Conservation (phyloP, 2,888 invertebrate species). For the Uloborus plumipes region DNA sequence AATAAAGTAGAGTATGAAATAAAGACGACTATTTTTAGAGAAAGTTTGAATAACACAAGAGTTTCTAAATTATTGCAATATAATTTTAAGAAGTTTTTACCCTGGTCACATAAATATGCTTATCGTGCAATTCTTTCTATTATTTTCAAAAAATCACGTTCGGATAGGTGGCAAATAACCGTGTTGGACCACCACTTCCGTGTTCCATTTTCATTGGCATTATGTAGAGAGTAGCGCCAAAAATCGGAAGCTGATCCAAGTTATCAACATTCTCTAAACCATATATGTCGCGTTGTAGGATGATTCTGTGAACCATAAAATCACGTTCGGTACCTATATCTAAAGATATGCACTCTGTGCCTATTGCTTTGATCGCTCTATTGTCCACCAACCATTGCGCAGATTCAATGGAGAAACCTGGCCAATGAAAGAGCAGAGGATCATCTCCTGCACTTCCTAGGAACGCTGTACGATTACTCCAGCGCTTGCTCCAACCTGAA, state of each 20-base stretch:
- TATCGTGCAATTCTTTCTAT: neutral
- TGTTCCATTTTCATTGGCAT: conserved; percentile 78
- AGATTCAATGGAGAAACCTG: conserved; percentile 76
- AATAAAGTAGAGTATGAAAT: no score
- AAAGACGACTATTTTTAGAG: no score
- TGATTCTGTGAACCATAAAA: conserved; percentile 74
- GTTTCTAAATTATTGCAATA: no score
- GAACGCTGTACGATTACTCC: conserved; percentile 66
- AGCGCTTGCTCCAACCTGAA: conserved; percentile 71
- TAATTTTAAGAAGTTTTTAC: no score
- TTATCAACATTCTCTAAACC: conserved; percentile 78
- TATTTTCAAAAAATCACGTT: conserved; percentile 16
- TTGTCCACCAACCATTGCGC: conserved; percentile 77
- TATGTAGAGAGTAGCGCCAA: conserved; percentile 70
- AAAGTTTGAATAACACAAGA: no score
- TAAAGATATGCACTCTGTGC: conserved; percentile 77
- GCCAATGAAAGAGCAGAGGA: conserved; percentile 66
- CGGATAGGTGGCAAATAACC: conserved; percentile 73
- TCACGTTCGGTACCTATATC: conserved; percentile 75
- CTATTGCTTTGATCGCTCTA: conserved; percentile 77
- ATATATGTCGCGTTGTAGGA: conserved; percentile 73
- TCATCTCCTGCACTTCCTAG: conserved; percentile 63
- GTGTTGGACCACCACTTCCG: conserved; percentile 77
- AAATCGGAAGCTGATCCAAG: conserved; percentile 68
- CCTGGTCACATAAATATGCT: no score